Evolutionary conservation across 1,140 invertebrate species (phyloP).

Genomic region (Leptoteleia sp.): DNA sequence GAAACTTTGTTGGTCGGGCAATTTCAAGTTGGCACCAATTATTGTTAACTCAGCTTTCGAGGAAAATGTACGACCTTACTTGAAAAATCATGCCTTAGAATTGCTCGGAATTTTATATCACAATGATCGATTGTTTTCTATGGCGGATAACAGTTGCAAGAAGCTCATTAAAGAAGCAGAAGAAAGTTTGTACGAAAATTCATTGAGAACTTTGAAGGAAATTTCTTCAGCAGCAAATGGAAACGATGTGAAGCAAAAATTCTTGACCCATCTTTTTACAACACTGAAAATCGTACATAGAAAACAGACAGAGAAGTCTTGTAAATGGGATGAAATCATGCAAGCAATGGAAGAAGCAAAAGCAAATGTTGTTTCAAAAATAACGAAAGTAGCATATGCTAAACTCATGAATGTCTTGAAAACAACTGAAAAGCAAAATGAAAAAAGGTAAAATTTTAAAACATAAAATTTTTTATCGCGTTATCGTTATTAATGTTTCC

Average conservation of each 20-base stretch:
- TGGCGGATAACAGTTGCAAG: constrained; percentile 58
- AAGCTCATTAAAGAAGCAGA: constrained; percentile 73
- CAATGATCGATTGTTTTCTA: constrained; percentile 79
- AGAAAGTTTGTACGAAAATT: constrained; percentile 70
- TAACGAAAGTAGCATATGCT: constrained; percentile 79
- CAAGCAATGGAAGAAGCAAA: constrained; percentile 73
- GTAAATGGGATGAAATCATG: constrained; percentile 78
- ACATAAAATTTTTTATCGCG: too few species aligned
- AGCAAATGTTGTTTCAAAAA: constrained; percentile 70
- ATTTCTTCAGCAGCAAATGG: background rate
- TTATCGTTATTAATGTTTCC: too few species aligned
- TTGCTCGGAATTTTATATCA: constrained; percentile 84
- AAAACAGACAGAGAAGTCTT: constrained; percentile 73
- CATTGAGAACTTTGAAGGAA: constrained; percentile 11
- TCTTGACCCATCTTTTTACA: constrained; percentile 76
- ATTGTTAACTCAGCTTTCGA: constrained; percentile 84
- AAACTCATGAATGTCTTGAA: constrained; percentile 77
- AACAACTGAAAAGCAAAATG: constrained; percentile 27
- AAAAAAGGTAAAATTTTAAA: constrained; percentile 12
- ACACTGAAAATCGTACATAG: constrained; percentile 74
- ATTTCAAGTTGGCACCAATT: constrained; percentile 81
- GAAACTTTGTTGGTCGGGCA: constrained; percentile 84
- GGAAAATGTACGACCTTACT: constrained; percentile 83
- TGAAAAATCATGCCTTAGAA: constrained; percentile 85
- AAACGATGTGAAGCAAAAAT: constrained; percentile 78